These are phyloP conservation scores for Tinamus major DNA, from an alignment of 2,797 vertebrate species.

Conservation along the genomic window DNA sequence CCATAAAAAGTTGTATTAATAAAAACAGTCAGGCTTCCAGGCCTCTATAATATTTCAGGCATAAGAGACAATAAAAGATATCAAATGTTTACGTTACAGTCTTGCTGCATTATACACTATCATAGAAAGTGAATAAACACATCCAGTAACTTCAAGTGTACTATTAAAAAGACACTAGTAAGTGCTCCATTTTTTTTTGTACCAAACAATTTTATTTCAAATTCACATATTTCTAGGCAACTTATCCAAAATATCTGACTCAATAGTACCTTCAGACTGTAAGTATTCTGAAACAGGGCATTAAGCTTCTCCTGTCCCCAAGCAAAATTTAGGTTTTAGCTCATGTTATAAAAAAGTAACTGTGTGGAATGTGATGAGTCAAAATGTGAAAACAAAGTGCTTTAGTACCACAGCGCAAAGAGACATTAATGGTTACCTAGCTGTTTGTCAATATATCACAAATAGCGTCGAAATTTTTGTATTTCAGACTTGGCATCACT, in stretches of 20 bases:
- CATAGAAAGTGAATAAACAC: constrained; percentile 39
- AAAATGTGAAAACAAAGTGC: constrained; percentile 66
- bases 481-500: not conserved
- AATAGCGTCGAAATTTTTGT: not conserved
- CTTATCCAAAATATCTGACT: constrained; percentile 50
- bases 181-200: constrained; percentile 30
- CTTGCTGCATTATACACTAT: constrained; percentile 49
- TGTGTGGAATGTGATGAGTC: constrained; percentile 65
- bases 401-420: constrained; percentile 40
- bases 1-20: constrained; percentile 47
- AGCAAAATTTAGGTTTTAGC: constrained; percentile 4
- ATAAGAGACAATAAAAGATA: constrained; percentile 57
- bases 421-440: constrained; percentile 14
- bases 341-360: constrained; percentile 60
- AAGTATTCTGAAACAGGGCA: constrained; percentile 40
- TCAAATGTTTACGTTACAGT: constrained; percentile 47
- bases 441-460: not conserved
- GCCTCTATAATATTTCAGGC: constrained; percentile 43
- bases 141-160: constrained; percentile 56
- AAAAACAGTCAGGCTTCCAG: constrained; percentile 54
- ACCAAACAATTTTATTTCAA: constrained; percentile 64
- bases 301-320: not conserved
- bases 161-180: constrained; percentile 41
- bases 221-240: constrained; percentile 53
- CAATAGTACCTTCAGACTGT: constrained; percentile 30